Conservation (phyloP, 2,113 vertebrate species). For the Hemibagrus wyckioides region DNA sequence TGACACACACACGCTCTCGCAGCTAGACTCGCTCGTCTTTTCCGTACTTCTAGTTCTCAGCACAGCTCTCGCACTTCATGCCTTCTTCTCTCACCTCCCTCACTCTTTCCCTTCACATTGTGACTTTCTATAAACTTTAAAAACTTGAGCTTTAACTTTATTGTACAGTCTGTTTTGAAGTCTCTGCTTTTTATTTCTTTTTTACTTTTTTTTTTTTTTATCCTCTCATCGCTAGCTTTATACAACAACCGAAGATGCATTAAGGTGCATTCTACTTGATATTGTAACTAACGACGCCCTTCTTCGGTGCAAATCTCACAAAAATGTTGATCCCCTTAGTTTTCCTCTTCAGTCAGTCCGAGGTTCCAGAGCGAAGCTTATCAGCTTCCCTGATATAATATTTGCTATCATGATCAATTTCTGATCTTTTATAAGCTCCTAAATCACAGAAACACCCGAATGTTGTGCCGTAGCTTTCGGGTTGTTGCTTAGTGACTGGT, state of each 20-base stretch:
- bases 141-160: neutral
- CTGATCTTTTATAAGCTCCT: neutral
- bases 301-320: neutral
- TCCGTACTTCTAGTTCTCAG: neutral
- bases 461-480: neutral
- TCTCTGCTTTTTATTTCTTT: neutral
- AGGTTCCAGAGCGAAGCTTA: neutral
- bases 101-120: neutral
- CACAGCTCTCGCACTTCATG: neutral
- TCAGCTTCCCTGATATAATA: neutral
- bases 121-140: neutral
- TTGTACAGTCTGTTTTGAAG: neutral
- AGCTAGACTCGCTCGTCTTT: neutral
- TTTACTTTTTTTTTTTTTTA: neutral
- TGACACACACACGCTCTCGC: slow-evolving; percentile 4
- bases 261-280: neutral
- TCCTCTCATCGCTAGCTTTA: neutral
- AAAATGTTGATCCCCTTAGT: neutral
- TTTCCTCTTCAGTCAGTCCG: too few species aligned
- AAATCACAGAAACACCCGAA: neutral
- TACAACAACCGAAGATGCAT: neutral
- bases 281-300: neutral
- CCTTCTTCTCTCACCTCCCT: neutral
- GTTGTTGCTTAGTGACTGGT: neutral
- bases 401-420: neutral